Percentiles rank a stretch among this genome's conserved stretches.
Conservation (phyloP, 1,140 invertebrate genomes). For the Argopecten irradians region DNA sequence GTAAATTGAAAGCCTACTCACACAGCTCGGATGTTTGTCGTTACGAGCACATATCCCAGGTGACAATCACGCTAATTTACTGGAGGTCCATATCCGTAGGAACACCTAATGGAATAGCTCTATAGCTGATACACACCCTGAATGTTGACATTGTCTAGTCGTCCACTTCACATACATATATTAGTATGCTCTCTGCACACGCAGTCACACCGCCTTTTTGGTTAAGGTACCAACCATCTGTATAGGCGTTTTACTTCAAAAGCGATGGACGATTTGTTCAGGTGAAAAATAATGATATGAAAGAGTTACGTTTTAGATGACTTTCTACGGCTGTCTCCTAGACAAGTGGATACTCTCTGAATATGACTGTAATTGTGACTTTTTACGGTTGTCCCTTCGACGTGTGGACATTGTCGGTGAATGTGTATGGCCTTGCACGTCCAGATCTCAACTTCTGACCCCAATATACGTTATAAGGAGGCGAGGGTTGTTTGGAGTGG, state of each 20-base stretch:
- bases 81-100: background rate
- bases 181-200: background rate
- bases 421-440: background rate
- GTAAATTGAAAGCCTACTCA: background rate
- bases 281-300: no score
- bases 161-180: background rate
- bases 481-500: background rate
- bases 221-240: background rate
- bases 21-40: background rate
- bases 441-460: background rate
- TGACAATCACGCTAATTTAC: constrained; percentile 11
- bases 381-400: background rate
- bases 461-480: background rate
- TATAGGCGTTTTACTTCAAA: background rate
- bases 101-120: background rate
- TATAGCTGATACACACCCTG: background rate
- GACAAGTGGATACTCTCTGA: background rate
- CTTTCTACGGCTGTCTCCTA: no score
- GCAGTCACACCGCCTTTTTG: background rate
- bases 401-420: background rate
- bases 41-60: background rate
- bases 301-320: no score
- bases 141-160: background rate
- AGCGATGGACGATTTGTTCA: no score
- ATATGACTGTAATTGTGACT: background rate